A percentile compares a stretch with the other conserved stretches of the same genome.
Conservation (phyloP, 2,888 invertebrate species). For the Odiellus spinosus region DNA sequence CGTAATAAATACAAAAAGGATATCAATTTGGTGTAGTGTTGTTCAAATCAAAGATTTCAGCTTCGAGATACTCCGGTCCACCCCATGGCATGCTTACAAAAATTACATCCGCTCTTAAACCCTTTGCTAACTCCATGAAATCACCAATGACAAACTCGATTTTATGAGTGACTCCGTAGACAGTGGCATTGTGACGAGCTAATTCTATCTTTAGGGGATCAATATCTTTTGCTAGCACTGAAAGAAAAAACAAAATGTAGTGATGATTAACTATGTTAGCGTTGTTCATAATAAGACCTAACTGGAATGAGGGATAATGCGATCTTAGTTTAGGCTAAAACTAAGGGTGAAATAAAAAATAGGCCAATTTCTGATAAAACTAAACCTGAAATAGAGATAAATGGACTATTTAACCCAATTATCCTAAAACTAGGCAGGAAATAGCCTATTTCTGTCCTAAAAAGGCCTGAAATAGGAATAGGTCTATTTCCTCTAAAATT, state of each 20-base stretch:
- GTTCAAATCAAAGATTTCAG: conserved; percentile 26
- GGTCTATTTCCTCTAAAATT: too few species aligned
- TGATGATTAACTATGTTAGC: too few species aligned
- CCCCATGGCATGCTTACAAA: conserved; percentile 99
- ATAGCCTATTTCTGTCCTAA: too few species aligned
- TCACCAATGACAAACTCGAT: conserved; percentile 89
- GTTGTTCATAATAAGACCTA: too few species aligned
- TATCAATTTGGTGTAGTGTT: conserved; percentile 51
- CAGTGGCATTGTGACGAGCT: conserved; percentile 74
- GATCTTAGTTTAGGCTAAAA: too few species aligned
- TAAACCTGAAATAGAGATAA: too few species aligned
- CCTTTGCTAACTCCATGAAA: conserved; percentile 52
- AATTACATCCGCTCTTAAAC: conserved; percentile 57
- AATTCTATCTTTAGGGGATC: conserved; percentile 76
- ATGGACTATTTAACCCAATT: too few species aligned
- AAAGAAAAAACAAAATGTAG: conserved; percentile 25
- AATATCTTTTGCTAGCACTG: conserved; percentile 88
- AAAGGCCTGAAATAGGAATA: too few species aligned
- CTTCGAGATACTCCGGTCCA: conserved; percentile 59
- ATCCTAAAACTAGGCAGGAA: too few species aligned
- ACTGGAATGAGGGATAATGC: not conserved
- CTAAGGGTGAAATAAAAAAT: too few species aligned
- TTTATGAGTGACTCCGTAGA: conserved; percentile 72
- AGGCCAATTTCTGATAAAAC: too few species aligned
- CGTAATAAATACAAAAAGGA: conserved; percentile 25